Evolutionary conservation across 2,888 invertebrate species (phyloP).

Genomic region (Galeopsomyia nigrocyanea): DNA sequence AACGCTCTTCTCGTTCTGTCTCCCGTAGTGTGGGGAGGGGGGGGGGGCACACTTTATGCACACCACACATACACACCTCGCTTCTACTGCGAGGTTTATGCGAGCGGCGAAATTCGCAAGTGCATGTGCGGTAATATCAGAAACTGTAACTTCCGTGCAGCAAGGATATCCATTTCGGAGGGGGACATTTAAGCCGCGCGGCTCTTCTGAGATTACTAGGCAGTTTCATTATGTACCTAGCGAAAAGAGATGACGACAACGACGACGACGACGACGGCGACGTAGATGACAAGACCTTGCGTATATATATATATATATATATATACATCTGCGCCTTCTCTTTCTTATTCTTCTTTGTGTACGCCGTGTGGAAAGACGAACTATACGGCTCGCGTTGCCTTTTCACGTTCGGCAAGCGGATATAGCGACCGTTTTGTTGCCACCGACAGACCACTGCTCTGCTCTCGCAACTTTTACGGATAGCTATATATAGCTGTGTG

Average conservation of each 20-base stretch:
- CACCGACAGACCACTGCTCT: neutral
- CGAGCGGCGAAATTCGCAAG: conserved; percentile 53
- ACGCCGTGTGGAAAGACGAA: conserved; percentile 24
- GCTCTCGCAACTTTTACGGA: conserved; percentile 5
- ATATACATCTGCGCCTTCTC: too few relatives aligned
- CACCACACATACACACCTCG: conserved; percentile 45
- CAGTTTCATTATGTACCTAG: conserved; percentile 59
- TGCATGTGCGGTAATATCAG: conserved; percentile 56
- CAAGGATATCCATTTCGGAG: conserved; percentile 62
- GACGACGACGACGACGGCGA: too few relatives aligned
- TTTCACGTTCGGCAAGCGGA: conserved; percentile 18
- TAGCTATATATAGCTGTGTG: neutral
- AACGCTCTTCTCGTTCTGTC: too few relatives aligned
- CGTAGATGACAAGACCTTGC: too few relatives aligned
- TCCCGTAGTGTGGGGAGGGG: too few relatives aligned
- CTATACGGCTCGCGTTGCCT: conserved; percentile 32
- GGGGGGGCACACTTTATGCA: neutral
- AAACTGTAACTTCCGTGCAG: conserved; percentile 58
- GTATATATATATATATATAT: too few relatives aligned
- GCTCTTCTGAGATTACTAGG: conserved; percentile 63
- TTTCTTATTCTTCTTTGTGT: too few relatives aligned
- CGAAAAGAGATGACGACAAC: conserved; percentile 44
- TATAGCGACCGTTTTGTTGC: neutral
- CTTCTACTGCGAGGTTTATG: conserved; percentile 53
- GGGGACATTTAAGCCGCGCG: conserved; percentile 61